These are phyloP conservation scores for Nemapogon koenigi DNA, from an alignment of 2,888 invertebrate genomes.

Conservation along the genomic window DNA sequence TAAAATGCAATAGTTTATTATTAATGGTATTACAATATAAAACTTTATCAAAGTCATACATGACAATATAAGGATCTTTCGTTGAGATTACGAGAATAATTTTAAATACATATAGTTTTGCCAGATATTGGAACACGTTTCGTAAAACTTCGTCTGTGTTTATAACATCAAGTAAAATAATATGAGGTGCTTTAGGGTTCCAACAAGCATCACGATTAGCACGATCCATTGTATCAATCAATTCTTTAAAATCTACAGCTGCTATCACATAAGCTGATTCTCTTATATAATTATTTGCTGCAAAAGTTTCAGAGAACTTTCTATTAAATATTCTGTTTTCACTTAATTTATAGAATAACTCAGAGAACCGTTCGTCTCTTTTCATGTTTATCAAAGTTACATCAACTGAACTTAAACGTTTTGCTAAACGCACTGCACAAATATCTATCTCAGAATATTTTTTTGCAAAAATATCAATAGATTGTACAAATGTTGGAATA, in stretches of 20 bases:
- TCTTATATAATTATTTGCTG: background rate
- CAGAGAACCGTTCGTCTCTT: background rate
- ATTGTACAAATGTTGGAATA: no score
- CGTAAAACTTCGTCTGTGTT: background rate
- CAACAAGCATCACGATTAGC: constrained; percentile 4
- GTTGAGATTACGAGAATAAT: background rate
- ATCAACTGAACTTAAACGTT: no score
- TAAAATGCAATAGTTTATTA: background rate
- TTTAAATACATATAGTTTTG: constrained; percentile 1
- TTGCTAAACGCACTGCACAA: no score
- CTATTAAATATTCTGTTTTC: constrained; percentile 5
- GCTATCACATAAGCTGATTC: constrained; percentile 5
- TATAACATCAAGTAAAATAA: background rate
- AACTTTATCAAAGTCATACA: no score
- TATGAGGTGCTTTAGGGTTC: constrained; percentile 4
- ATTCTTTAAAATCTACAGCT: background rate
- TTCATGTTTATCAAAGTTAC: constrained; percentile 1
- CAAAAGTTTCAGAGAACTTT: background rate
- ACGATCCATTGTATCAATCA: background rate
- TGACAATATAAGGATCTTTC: no score
- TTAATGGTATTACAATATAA: no score
- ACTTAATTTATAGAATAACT: background rate
- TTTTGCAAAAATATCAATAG: no score
- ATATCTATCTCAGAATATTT: no score
- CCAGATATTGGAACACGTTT: background rate